Base-by-base conservation (phyloP, 2,797 vertebrate genomes). In the Hypotaenidia philippensis region DNA sequence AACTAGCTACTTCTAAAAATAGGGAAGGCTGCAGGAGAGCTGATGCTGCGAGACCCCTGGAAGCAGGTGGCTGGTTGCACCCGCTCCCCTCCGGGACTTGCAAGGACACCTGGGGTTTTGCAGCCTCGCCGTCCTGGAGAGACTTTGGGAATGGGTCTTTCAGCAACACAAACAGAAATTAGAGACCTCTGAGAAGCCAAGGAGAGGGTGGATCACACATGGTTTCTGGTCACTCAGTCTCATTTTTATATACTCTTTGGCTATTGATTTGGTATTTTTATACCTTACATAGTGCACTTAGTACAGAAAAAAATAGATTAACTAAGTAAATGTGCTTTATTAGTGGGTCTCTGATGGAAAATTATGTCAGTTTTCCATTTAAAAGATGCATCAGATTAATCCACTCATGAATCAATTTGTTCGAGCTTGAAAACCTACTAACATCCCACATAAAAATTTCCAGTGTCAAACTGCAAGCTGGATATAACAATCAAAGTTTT, bases 311-410 rank as follows among this genome's bases (percentile, higher is more conserved):
- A 79, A 89, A 94, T 77, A 81, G 82, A 85, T 92, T 85, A 92
- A 91, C 83, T 27, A 68, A 90, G 83, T 75, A 82, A 96, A 76
- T 82, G 68, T 32, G 34, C 55, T 75, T 94, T 82, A 69, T 94
- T 95, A 89, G 56, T 5, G 0, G 34, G 56, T 74, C 65, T 90
- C 93, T 69, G 91, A 93, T 83, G 84, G 95, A 91, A 95, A 91
- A 94, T 52, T 68, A 94, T 70, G 70, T 66, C 87, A 74, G 74
- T 78, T 97, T 97, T 80, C 78, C 87, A 61, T 94, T 83, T 85
- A 93, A 94, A 95, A 97, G 90, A 75, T 63, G 77, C 89, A 71
- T 86, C 76, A 56, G 41, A 71, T 84, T 90, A 90, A 87, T 75
- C 82, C 72, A 41, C 53, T 63, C 83, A 77, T 78, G 84, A 81